Evolutionary conservation across 1,140 invertebrate species (phyloP), one percentile per base, ranked within the genome.

Genomic region (Cyphomyrmex costatus): DNA sequence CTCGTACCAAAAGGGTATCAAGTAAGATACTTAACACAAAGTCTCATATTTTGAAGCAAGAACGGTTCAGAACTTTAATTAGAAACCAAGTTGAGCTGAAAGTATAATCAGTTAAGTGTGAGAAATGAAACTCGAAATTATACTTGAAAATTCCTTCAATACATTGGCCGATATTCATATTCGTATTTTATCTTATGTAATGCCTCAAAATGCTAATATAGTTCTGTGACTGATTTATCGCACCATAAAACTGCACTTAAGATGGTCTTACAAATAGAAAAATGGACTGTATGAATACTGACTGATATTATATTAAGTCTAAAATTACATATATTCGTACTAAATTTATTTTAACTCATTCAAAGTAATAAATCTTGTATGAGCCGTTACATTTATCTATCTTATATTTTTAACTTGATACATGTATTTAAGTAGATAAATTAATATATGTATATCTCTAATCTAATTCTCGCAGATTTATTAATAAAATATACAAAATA

Each of bases 401-500:
- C 14, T 61, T 30, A 30, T 19, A 19, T 21, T 63, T 5, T 63
- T 19, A 30, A 27, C 14, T 16, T 24, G 10, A 24, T 60, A 60
- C 14, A 27, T 53, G 19, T 7, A n/a, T 53, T 4, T 4, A 53
- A n/a, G 5, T 51, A 51, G 3, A 2, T 16, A 16, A 51, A n/a
- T n/a, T n/a, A n/a, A n/a, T 56, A 56, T 49, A 14, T 49, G 1
- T 56, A 8, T 21, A 21, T n/a, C 14, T 60, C 4, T 60, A 12
- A 60, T 1, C 24, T 60, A 60, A 27, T 27, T 60, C 24, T 60
- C 12, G 24, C 12, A 60, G 58, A 60, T 60, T 19, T 14, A 60
- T 60, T 60, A 60, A 60, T 60, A 60, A 60, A 27, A 27, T 60
- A 60, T 27, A 27, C 36, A 42, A 6, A 60, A 60, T 60, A 60